Conservation (phyloP, 2,888 invertebrate genomes). For the Penaeus monodon region DNA sequence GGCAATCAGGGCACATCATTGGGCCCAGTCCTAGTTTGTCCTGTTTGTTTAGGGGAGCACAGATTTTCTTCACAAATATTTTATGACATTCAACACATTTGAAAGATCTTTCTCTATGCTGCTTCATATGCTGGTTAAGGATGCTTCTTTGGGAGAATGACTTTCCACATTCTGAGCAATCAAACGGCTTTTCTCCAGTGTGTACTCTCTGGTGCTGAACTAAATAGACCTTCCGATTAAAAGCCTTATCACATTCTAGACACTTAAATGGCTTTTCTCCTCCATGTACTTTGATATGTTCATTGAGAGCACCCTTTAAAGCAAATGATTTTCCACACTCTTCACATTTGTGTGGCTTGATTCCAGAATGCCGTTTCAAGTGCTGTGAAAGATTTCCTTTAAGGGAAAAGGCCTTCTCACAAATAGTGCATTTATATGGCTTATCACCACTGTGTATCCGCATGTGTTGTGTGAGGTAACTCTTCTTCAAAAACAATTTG, state of each 20-base stretch:
- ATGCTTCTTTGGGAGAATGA: constrained; percentile 53
- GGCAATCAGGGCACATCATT: constrained; percentile 41
- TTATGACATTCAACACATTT: constrained; percentile 52
- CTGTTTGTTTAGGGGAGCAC: constrained; percentile 30
- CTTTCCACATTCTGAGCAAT: constrained; percentile 46
- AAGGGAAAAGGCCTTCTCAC: constrained; percentile 40
- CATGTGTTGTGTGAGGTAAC: constrained; percentile 46
- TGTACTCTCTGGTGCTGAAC: constrained; percentile 44
- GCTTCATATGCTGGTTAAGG: constrained; percentile 52
- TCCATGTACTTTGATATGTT: constrained; percentile 46
- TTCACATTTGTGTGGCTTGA: constrained; percentile 41
- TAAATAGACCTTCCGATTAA: constrained; percentile 44
- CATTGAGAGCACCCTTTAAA: constrained; percentile 40
- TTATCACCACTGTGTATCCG: constrained; percentile 40
- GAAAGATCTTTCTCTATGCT: constrained; percentile 42
- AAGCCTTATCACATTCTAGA: constrained; percentile 40
- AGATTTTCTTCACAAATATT: constrained; percentile 45
- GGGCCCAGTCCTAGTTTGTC: constrained; percentile 11
- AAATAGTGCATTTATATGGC: constrained; percentile 41
- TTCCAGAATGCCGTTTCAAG: constrained; percentile 43
- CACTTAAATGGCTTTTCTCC: constrained; percentile 45
- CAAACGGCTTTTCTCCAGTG: constrained; percentile 47
- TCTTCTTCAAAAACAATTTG: constrained; percentile 54
- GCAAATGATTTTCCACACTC: constrained; percentile 51
- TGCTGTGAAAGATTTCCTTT: constrained; percentile 47